Conservation (phyloP, 2,888 invertebrate species). For the Thera obeliscata region DNA sequence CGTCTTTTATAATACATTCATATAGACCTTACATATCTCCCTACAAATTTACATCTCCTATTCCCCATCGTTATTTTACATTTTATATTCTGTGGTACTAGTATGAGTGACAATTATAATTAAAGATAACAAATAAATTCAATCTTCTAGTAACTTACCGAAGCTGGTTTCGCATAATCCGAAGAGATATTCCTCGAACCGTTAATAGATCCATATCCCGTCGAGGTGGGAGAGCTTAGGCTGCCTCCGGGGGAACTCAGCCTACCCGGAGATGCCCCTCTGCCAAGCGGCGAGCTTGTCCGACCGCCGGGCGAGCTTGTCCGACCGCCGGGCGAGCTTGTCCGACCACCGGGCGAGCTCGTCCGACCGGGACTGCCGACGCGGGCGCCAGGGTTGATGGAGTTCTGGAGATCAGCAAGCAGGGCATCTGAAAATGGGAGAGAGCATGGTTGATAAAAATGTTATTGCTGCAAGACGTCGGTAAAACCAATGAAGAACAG, state of each 20-base stretch:
- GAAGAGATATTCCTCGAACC: slow-evolving; percentile 83
- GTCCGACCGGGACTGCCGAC: slow-evolving; percentile 73
- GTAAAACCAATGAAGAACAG: too few species aligned
- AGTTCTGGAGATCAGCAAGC: slow-evolving; percentile 97
- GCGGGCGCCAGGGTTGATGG: slow-evolving; percentile 88
- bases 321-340: slow-evolving; percentile 73
- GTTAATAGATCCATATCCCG: slow-evolving; percentile 92
- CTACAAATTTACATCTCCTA: too few species aligned
- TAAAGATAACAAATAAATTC: too few species aligned
- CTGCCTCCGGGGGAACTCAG: slow-evolving; percentile 78
- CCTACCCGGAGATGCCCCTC: slow-evolving; percentile 81
- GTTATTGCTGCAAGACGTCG: not conserved
- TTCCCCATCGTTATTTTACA: too few species aligned
- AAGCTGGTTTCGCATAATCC: slow-evolving; percentile 83
- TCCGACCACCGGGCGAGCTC: slow-evolving; percentile 72
- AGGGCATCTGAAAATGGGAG: slow-evolving; percentile 92
- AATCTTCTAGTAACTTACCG: slow-evolving; percentile 78
- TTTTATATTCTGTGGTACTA: too few species aligned
- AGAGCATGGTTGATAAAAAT: not conserved
- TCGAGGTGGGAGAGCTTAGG: slow-evolving; percentile 81
- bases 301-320: slow-evolving; percentile 81
- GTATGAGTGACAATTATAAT: too few species aligned
- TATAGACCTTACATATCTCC: too few species aligned
- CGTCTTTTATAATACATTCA: too few species aligned
- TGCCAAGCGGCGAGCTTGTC: slow-evolving; percentile 54